These are phyloP conservation scores for Lypha dubia DNA, from an alignment of 2,888 invertebrate genomes.

Conservation along the genomic window DNA sequence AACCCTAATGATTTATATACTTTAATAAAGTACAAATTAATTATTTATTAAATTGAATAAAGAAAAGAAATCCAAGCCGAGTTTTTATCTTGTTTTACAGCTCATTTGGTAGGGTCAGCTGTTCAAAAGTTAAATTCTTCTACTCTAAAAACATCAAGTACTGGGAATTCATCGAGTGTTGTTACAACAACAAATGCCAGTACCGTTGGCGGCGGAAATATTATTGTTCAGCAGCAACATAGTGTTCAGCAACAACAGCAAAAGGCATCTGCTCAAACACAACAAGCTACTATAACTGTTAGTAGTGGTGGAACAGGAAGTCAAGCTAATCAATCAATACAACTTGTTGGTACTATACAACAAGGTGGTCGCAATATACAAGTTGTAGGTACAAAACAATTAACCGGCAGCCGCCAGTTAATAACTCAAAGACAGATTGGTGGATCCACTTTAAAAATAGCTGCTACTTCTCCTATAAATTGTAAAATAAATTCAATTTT, in stretches of 20 bases:
- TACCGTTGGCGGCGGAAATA: slow-evolving; percentile 73
- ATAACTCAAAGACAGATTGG: slow-evolving; percentile 81
- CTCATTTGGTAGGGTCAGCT: slow-evolving; percentile 87
- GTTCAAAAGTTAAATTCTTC: slow-evolving; percentile 85
- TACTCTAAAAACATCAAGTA: slow-evolving; percentile 82
- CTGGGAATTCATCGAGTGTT: slow-evolving; percentile 66
- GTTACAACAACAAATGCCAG: slow-evolving; percentile 71
- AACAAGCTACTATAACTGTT: slow-evolving; percentile 72
- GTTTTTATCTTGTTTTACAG: slow-evolving; percentile 78
- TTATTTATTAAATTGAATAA: slow-evolving; percentile 74
- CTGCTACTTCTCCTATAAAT: slow-evolving; percentile 79
- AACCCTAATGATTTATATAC: too few relatives aligned
- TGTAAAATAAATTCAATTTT: slow-evolving; percentile 75
- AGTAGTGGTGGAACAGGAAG: slow-evolving; percentile 61
- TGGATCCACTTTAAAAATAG: slow-evolving; percentile 81
- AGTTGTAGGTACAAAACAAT: slow-evolving; percentile 82
- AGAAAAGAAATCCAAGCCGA: slow-evolving; percentile 76
- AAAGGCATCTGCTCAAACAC: slow-evolving; percentile 67
- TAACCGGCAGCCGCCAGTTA: slow-evolving; percentile 79
- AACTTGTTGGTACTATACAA: slow-evolving; percentile 80
- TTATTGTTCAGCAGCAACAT: slow-evolving; percentile 75
- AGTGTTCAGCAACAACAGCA: slow-evolving; percentile 74
- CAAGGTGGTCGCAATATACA: slow-evolving; percentile 82
- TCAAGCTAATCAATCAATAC: slow-evolving; percentile 76
- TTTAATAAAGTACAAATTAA: too few relatives aligned